phyloP scores from a whole-genome alignment of 2,113 vertebrate genomes.

The Cavia porcellus region DNA sequence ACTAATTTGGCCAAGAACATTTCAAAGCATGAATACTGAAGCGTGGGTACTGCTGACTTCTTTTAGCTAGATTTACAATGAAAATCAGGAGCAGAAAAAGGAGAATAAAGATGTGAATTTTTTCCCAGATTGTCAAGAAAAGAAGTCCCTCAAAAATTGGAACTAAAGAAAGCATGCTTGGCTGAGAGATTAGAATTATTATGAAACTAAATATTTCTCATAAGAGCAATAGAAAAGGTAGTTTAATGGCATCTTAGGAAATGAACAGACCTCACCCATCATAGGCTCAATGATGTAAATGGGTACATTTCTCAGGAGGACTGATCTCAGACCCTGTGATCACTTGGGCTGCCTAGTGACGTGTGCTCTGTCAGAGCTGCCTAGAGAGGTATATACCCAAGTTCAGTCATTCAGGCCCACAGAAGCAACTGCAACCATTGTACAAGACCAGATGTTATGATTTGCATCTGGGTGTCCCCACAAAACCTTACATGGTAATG shows the following conservation, averaged over 20 bases:
- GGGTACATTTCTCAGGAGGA: not conserved
- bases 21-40: not conserved
- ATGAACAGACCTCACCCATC: not conserved
- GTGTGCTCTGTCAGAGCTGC: not conserved
- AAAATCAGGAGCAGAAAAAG: not conserved
- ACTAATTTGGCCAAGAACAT: not conserved
- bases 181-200: not conserved
- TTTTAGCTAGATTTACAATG: not conserved
- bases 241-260: not conserved
- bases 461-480: no score
- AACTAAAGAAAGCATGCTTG: not conserved
- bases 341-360: not conserved
- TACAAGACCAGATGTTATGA: not conserved
- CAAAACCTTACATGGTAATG: no score
- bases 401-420: not conserved
- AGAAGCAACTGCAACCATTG: not conserved
- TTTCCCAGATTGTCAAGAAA: not conserved
- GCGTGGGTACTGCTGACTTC: not conserved
- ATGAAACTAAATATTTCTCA: not conserved
- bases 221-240: not conserved
- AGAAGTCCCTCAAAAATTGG: not conserved
- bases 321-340: not conserved
- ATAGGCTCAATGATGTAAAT: not conserved
- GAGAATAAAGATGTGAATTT: not conserved
- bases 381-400: not conserved